These are phyloP conservation scores for Stomatorhinus walkeri DNA, from an alignment of 2,797 vertebrate species.

Conservation along the genomic window DNA sequence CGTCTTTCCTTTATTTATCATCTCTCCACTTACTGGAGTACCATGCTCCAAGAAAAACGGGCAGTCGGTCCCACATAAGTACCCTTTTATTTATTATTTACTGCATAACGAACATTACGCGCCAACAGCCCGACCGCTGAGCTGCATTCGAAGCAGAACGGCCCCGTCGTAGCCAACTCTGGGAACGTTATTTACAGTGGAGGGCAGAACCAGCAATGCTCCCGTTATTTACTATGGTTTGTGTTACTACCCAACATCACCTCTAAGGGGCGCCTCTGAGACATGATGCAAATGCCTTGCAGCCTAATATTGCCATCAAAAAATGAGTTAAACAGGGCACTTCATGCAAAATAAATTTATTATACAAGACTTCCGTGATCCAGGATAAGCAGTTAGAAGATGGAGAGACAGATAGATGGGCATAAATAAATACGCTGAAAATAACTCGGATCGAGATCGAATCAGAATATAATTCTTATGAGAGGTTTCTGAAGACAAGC, in stretches of 20 bases:
- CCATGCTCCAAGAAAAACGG: background rate
- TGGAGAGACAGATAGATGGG: background rate
- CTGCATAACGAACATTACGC: background rate
- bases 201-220: conserved; percentile 5
- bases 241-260: conserved; percentile 33
- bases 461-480: background rate
- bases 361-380: background rate
- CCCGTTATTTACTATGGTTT: conserved; percentile 37
- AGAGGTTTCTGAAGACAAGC: background rate
- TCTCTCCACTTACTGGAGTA: background rate
- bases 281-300: background rate
- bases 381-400: background rate
- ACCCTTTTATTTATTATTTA: background rate
- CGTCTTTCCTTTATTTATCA: background rate
- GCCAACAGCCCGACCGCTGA: background rate
- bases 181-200: background rate
- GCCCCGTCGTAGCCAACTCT: background rate
- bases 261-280: conserved; percentile 28
- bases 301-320: background rate
- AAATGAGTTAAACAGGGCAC: background rate
- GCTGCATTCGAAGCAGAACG: background rate
- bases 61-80: background rate
- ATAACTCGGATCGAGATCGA: background rate
- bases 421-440: background rate
- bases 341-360: background rate